Conservation (phyloP, 1,140 invertebrate genomes). For the Drosophila asahinai region DNA sequence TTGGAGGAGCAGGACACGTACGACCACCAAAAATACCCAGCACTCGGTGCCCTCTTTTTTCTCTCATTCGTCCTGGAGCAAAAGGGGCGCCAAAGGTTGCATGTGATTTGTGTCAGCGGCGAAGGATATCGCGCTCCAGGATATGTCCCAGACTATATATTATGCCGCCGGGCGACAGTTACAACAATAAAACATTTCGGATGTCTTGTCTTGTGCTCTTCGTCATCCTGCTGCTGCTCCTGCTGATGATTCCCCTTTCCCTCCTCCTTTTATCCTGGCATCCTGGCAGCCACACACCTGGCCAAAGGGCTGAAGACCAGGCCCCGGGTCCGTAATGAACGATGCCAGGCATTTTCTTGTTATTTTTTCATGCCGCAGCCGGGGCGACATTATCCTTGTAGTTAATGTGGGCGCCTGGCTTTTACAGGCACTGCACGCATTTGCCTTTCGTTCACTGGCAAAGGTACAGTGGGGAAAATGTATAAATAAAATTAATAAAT, state of each 20-base stretch:
- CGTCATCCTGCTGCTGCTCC: conserved; percentile 5
- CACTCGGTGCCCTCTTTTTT: conserved; percentile 22
- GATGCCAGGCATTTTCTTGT: conserved; percentile 79
- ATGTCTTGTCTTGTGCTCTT: conserved; percentile 64
- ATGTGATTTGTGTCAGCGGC: conserved; percentile 77
- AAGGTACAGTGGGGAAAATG: conserved; percentile 39
- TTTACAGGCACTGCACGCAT: conserved; percentile 61
- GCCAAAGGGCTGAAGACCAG: conserved; percentile 35
- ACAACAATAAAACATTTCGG: conserved; percentile 83
- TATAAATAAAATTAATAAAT: neutral
- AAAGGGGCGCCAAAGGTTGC: conserved; percentile 61
- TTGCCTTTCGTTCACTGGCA: conserved; percentile 3
- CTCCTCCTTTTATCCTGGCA: neutral
- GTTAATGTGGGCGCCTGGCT: conserved; percentile 65
- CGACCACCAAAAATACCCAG: conserved; percentile 59
- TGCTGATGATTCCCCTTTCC: neutral
- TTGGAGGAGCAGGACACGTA: conserved; percentile 65
- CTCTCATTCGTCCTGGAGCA: conserved; percentile 4
- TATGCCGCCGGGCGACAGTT: conserved; percentile 75
- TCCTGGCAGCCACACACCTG: conserved; percentile 39
- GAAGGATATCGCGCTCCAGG: conserved; percentile 45
- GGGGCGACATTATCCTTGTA: conserved; percentile 73
- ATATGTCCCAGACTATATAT: conserved; percentile 76
- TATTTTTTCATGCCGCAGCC: conserved; percentile 67
- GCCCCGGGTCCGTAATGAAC: conserved; percentile 61